Percentiles rank a stretch among this genome's conserved stretches.
phyloP scores from a whole-genome alignment of 2,888 invertebrate species.

The Dusona sp. region DNA sequence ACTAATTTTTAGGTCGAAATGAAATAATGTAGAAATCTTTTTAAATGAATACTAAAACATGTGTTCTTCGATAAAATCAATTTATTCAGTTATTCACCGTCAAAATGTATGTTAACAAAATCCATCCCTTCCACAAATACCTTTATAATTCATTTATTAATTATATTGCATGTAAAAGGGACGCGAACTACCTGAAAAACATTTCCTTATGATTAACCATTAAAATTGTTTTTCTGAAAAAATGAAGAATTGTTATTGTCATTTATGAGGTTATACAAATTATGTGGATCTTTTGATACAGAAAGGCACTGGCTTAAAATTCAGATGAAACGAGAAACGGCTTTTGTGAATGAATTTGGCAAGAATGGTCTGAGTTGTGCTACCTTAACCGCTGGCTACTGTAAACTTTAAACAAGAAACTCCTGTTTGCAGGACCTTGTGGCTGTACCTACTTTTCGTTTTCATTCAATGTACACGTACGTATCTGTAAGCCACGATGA shows the following conservation, averaged over 20 bases:
- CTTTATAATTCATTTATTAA: not conserved
- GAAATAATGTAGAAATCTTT: not conserved
- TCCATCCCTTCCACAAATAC: not conserved
- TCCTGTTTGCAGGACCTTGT: constrained; percentile 31
- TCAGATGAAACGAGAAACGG: not conserved
- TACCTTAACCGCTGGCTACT: constrained; percentile 26
- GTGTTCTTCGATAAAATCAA: not conserved
- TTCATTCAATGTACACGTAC: constrained; percentile 19
- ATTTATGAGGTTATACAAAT: not conserved
- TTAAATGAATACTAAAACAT: not conserved
- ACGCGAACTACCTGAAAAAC: not conserved
- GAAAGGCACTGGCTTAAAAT: not conserved
- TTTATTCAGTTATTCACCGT: too few relatives aligned
- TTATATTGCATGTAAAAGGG: not conserved
- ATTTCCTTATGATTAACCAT: not conserved
- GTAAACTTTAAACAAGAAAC: constrained; percentile 56
- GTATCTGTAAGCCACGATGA: constrained; percentile 18
- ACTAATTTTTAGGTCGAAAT: not conserved
- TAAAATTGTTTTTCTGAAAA: not conserved
- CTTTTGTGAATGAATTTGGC: constrained; percentile 45
- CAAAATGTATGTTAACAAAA: not conserved
- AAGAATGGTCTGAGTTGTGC: not conserved
- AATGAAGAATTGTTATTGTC: not conserved
- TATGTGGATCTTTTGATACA: not conserved
- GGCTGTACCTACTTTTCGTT: constrained; percentile 49